These are phyloP conservation scores for Leuciscus idus DNA, from an alignment of 2,113 vertebrate genomes.

Conservation along the genomic window DNA sequence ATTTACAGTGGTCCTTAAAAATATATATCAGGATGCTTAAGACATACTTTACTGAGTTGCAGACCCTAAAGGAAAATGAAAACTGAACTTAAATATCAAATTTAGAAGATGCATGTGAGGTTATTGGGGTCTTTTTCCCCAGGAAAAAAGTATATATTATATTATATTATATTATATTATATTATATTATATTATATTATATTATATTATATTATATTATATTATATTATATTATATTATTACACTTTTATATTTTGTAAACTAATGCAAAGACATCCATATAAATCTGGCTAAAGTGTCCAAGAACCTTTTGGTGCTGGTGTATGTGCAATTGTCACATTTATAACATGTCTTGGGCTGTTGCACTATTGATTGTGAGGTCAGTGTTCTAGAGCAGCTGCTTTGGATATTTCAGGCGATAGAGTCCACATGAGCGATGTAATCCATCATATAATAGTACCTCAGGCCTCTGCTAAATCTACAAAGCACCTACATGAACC, in stretches of 20 bases:
- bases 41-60: too few relatives aligned
- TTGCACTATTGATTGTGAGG: slow-evolving; percentile 27
- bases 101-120: too few relatives aligned
- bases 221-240: neutral
- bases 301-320: neutral
- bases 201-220: neutral
- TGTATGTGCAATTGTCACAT: neutral
- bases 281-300: neutral
- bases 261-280: neutral
- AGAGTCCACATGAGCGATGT: neutral
- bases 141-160: neutral
- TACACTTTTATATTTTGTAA: neutral
- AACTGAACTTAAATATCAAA: too few relatives aligned
- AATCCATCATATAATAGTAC: slow-evolving; percentile 20
- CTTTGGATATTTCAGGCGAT: slow-evolving; percentile 6
- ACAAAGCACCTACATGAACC: slow-evolving; percentile 32
- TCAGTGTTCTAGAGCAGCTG: neutral
- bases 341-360: neutral
- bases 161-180: neutral
- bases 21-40: too few relatives aligned
- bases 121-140: too few relatives aligned
- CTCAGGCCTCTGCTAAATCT: slow-evolving; percentile 37
- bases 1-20: too few relatives aligned
- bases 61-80: too few relatives aligned
- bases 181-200: neutral